Evolutionary conservation across 2,888 invertebrate species (phyloP), one percentile per base, ranked within the genome.

Genomic region (Gryllus longicercus): DNA sequence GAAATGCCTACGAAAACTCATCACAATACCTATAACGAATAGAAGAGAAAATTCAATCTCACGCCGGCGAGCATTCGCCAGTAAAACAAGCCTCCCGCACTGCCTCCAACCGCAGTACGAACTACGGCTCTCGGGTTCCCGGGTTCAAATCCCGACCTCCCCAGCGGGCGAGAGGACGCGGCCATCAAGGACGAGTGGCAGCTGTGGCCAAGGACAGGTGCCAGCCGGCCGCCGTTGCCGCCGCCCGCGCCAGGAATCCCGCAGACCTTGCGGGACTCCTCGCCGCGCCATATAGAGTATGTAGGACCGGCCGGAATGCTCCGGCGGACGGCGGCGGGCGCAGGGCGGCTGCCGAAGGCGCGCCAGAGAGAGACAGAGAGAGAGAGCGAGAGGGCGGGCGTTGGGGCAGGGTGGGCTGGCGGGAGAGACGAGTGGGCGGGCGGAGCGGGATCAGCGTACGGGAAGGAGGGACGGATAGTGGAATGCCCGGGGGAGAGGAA

Each of bases 231-330:
- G 16, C n/a, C 63, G 16, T 16, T 16, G 12, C 16, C 16, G n/a
- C 63, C 63, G n/a, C 63, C 63, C 63, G 63, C 63, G 63, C 63
- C 63, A 63, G 63, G 16, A 63, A 63, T 63, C 63, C 16, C 63
- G 63, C 63, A 63, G 63, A 63, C 16, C 63, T 63, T 63, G 63
- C 63, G 63, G 63, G 63, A 63, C 63, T 63, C 63, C 63, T 18
- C n/a, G 63, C 63, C 16, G 14, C 63, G 63, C 63, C 63, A 63
- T 63, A 63, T 63, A 63, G 16, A 63, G 63, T 18, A 63, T 63
- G 63, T 63, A 63, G 63, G 63, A 63, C 63, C 63, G 63, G n/a
- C 63, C 63, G 63, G 63, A 63, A 63, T 63, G 63, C 11, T 63
- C 63, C 63, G n/a, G 63, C 63, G 63, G 4, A 14, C 14, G 63